Base-by-base conservation (phyloP, 2,797 vertebrate species). In the Sitta carolinensis region DNA sequence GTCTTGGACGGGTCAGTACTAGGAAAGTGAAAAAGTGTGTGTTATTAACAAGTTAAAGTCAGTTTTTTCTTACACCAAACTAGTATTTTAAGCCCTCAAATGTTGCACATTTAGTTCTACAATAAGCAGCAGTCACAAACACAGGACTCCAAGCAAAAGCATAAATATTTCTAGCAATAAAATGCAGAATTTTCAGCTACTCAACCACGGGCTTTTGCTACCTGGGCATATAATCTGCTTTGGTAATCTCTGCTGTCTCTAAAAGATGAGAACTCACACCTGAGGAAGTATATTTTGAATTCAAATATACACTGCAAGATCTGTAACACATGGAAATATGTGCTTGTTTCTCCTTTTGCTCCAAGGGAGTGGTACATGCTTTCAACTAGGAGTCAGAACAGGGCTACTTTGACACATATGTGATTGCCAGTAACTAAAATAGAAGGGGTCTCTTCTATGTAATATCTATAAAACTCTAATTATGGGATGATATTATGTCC, bases 1-100 rank as follows among this genome's bases (percentile, higher is more conserved):
- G 99, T 40, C 99, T 98, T 57, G 99, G 99, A 86, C 99, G 98
- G 34, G 97, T 97, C 84, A 98, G 96, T 57, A 97, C 99, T 99
- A 96, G 85, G 59, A 93, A 66, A 62, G 36, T 32, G 55, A 64
- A 91, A 93, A 89, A 90, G 23, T 70, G 23, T 58, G 26, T 70
- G 61, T 97, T 92, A 96, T 40, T 93, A 88, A 59, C 15, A 88
- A 45, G 75, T 14, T 21, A 63, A 87, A 74, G 25, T 13, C 3
- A 64, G 0, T 19, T 66, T 85, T 82, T 94, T 38, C 34, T 83
- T 54, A 67, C 30, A 63, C 8, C 63, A 23, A 4, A 63, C 59
- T 61, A 73, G 23, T 51, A 77, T 5, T 12, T 88, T 43, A 67
- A 52, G 32, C 18, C 21, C 58, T 87, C 52, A 82, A 43, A 68